Conservation (phyloP, 2,888 invertebrate genomes). For the Parasteatoda lunata region DNA sequence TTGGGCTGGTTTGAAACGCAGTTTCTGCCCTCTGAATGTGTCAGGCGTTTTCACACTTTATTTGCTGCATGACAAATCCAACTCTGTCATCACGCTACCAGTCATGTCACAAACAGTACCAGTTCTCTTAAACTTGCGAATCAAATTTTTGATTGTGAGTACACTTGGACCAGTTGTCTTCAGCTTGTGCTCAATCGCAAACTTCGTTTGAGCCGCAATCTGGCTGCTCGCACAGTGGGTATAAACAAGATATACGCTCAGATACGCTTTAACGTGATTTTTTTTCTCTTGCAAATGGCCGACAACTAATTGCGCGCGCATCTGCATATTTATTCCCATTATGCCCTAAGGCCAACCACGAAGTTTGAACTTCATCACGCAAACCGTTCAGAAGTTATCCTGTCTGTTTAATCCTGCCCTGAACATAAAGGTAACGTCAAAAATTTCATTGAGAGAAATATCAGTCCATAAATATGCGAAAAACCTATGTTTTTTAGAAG, state of each 20-base stretch:
- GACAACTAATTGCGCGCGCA: neutral
- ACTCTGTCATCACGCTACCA: conserved; percentile 5
- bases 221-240: neutral
- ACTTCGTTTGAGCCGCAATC: neutral
- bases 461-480: no score
- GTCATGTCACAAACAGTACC: neutral
- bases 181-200: neutral
- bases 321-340: neutral
- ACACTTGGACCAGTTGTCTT: conserved; percentile 5
- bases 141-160: neutral
- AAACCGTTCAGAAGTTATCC: conserved; percentile 9
- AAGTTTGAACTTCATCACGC: conserved; percentile 5
- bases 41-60: neutral
- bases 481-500: no score
- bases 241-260: conserved; percentile 6
- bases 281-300: neutral
- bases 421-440: no score
- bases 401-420: no score
- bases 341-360: neutral
- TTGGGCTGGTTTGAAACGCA: neutral
- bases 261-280: neutral
- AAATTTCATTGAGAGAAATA: no score
- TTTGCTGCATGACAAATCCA: neutral
- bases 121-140: conserved; percentile 9
- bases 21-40: no score